Evolutionary conservation across 2,888 invertebrate species (phyloP).

Genomic region (Tetragnatha montana): DNA sequence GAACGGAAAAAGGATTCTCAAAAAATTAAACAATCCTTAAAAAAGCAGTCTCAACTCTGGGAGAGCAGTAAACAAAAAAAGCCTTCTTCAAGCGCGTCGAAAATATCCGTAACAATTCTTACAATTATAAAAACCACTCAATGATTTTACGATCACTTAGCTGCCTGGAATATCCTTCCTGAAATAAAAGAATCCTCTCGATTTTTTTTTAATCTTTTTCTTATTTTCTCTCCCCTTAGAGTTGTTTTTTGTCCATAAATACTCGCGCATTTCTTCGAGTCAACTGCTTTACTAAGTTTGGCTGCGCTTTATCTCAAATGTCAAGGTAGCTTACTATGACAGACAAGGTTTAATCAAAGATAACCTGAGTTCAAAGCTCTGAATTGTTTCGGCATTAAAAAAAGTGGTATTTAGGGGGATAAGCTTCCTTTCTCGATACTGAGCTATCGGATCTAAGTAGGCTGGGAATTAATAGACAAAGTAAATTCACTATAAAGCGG

Average conservation of each 20-base stretch:
- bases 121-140: slow-evolving; percentile 52
- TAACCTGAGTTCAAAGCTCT: slow-evolving; percentile 45
- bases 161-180: slow-evolving; percentile 14
- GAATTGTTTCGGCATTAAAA: slow-evolving; percentile 26
- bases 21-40: slow-evolving; percentile 17
- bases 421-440: slow-evolving; percentile 29
- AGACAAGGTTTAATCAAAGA: slow-evolving; percentile 67
- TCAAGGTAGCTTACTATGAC: slow-evolving; percentile 64
- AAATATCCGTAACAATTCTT: slow-evolving; percentile 49
- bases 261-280: slow-evolving; percentile 11
- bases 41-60: slow-evolving; percentile 14
- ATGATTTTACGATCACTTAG: slow-evolving; percentile 54
- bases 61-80: slow-evolving; percentile 23
- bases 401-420: slow-evolving; percentile 30
- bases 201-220: slow-evolving; percentile 16
- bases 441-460: slow-evolving; percentile 19
- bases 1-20: background rate
- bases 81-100: background rate
- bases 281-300: slow-evolving; percentile 34
- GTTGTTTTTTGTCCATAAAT: slow-evolving; percentile 21
- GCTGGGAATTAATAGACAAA: slow-evolving; percentile 31
- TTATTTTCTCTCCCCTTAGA: slow-evolving; percentile 17
- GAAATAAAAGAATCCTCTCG: slow-evolving; percentile 29
- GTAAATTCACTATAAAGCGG: slow-evolving; percentile 28
- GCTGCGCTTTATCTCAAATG: slow-evolving; percentile 47